Evolutionary conservation across 2,113 vertebrate species (phyloP).

Genomic region (Thryonomys swinderianus): DNA sequence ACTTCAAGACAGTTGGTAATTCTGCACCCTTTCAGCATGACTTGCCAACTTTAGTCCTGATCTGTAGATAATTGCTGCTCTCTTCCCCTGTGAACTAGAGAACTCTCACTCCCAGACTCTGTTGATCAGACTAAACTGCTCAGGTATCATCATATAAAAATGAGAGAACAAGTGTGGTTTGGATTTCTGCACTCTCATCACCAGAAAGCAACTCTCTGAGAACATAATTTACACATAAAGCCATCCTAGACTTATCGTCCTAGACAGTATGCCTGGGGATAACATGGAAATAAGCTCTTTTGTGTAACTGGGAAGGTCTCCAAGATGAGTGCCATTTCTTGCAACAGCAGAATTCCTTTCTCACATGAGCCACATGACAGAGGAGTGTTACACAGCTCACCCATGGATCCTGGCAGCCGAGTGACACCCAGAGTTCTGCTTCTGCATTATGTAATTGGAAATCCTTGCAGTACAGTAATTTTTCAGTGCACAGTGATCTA

Average conservation of each 20-base stretch:
- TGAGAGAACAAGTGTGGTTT: constrained; percentile 62
- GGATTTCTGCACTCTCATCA: neutral
- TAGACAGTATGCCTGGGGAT: constrained; percentile 74
- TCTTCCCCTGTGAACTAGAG: neutral
- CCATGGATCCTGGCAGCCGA: constrained; percentile 74
- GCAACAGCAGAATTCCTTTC: constrained; percentile 75
- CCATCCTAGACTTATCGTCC: constrained; percentile 62
- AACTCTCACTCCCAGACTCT: neutral
- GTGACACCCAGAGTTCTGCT: constrained; percentile 52
- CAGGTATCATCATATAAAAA: constrained; percentile 53
- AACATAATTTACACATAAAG: constrained; percentile 73
- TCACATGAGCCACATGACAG: constrained; percentile 76
- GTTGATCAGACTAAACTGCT: constrained; percentile 39
- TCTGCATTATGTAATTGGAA: constrained; percentile 70
- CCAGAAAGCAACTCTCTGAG: neutral
- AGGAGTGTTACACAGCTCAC: constrained; percentile 73
- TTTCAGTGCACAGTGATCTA: constrained; percentile 33
- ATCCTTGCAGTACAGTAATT: constrained; percentile 67
- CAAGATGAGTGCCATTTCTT: constrained; percentile 80
- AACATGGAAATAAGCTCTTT: constrained; percentile 78
- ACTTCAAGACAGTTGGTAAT: neutral
- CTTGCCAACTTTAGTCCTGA: neutral
- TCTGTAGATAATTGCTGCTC: neutral
- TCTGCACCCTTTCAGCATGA: neutral
- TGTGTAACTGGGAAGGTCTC: constrained; percentile 82